Evolutionary conservation across 1,140 invertebrate genomes (phyloP), one percentile per base, ranked within the genome.

Genomic region (Phocides pigmalion): DNA sequence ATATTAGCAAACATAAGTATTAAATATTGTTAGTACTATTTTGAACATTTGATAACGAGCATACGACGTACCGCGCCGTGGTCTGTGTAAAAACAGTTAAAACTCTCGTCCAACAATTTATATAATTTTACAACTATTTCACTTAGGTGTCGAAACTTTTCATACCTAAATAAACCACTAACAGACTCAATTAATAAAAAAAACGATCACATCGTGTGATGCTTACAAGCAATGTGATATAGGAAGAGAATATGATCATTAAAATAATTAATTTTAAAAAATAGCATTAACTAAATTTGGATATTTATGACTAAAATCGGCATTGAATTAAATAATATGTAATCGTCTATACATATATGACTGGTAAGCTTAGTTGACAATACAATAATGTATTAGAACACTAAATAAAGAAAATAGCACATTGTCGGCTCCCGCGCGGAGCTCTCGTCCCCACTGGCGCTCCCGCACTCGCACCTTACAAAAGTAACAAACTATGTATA

Each of bases 241-340:
- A 86, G 74, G 76, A 81, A 78, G 59, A 79, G 61, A 77, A 74
- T 63, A 76, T 71, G 64, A 74, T 72, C 64, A 77, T 70, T 79
- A 72, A 75, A 78, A 79, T 79, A 76, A 81, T 77, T 80, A 74
- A 65, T 72, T 76, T 68, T 62, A 75, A 80, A 76, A 66, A 78
- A 81, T 80, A 82, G 75, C 77, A 87, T 87, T 84, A 87, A 87
- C 86, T 90, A 90, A 90, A 89, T 90, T 90, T 90, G 88, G 88
- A 87, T 90, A 85, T 84, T 90, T 89, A 89, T 90, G 88, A 90
- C 88, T 90, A 89, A 84, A 81, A 86, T 87, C 81, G 75, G 80
- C 72, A 74, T 87, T 87, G 85, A 89, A 87, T 87, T 88, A 90
- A 87, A 82, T 88, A 84, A 79, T 82, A 89, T 85, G 77, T 79